phyloP scores from a whole-genome alignment of 2,888 invertebrate species.

The Chrysina gloriosa region DNA sequence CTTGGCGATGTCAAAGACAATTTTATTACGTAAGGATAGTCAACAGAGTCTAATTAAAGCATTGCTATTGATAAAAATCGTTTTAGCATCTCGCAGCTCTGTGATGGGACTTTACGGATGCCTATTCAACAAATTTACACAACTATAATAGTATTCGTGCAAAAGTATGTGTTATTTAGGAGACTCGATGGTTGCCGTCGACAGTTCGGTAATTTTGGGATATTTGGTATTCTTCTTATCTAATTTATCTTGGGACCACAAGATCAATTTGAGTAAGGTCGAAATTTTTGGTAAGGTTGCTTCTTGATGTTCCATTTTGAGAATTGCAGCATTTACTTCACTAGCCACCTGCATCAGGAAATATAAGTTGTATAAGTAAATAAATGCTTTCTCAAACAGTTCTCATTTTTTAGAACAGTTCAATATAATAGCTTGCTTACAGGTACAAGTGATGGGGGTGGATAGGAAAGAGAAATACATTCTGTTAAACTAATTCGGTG shows the following conservation, averaged over 20 bases:
- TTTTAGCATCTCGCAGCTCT: not conserved
- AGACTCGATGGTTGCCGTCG: constrained; percentile 83
- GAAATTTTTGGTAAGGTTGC: constrained; percentile 92
- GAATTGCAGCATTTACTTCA: constrained; percentile 96
- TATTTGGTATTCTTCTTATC: constrained; percentile 96
- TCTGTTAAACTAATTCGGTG: no score
- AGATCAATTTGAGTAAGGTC: constrained; percentile 88
- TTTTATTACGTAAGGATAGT: no score
- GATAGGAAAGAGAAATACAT: no score
- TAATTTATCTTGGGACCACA: constrained; percentile 96
- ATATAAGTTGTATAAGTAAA: not conserved
- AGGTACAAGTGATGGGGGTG: no score
- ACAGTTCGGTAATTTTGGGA: constrained; percentile 94
- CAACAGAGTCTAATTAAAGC: not conserved
- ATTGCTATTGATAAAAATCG: not conserved
- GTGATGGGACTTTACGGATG: constrained; percentile 22
- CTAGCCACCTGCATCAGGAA: constrained; percentile 87
- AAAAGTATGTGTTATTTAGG: constrained; percentile 68
- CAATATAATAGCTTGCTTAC: no score
- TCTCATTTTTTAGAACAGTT: not conserved
- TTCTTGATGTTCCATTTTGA: constrained; percentile 93
- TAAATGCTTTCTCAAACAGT: not conserved
- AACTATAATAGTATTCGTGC: constrained; percentile 36
- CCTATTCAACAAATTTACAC: constrained; percentile 39
- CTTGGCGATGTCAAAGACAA: no score